Evolutionary conservation across 2,797 vertebrate genomes (phyloP).

Genomic region (Brachymystax lenok): DNA sequence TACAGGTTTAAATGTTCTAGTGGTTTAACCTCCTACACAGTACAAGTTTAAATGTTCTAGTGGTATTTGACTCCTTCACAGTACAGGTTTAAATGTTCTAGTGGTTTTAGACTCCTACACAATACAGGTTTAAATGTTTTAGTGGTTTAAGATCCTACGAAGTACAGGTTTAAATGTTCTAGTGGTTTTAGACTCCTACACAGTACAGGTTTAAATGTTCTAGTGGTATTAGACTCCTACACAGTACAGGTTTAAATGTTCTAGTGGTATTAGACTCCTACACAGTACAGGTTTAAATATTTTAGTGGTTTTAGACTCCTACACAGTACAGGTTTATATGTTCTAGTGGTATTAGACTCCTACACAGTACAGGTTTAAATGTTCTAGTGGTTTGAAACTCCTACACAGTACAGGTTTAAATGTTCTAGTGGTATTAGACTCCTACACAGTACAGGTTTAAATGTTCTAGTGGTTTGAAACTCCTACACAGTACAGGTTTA

Average conservation of each 20-base stretch:
- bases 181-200: background rate
- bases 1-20: no score
- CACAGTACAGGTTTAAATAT: background rate
- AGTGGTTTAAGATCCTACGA: background rate
- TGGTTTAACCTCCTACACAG: no score
- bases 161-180: background rate
- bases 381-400: background rate
- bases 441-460: background rate
- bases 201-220: background rate
- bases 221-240: background rate
- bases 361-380: background rate
- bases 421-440: background rate
- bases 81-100: no score
- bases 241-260: background rate
- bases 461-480: background rate
- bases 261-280: background rate
- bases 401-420: background rate
- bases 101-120: no score
- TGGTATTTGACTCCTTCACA: no score
- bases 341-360: background rate
- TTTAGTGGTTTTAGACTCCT: background rate
- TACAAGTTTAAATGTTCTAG: no score
- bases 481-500: background rate
- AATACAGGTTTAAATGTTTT: no score
- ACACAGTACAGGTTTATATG: background rate